phyloP scores from a whole-genome alignment of 1,140 invertebrate genomes.

The Aporrectodea caliginosa region DNA sequence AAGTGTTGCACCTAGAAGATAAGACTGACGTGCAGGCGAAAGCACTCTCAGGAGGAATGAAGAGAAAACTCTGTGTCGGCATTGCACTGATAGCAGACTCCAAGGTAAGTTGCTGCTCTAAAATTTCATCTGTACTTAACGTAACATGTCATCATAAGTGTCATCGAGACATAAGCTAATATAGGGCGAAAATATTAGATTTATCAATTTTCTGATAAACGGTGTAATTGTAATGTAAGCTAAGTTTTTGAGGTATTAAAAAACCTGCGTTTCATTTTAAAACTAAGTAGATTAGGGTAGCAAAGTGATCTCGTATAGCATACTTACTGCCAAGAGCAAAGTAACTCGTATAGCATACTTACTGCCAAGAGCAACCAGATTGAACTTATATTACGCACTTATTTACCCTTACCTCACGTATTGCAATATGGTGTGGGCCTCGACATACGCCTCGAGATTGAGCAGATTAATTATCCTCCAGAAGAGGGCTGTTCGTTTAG shows the following conservation, averaged over 20 bases:
- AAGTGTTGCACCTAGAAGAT: constrained; percentile 15
- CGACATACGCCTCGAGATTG: no score
- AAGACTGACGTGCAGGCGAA: constrained; percentile 14
- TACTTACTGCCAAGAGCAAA: no score
- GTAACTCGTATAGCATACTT: no score
- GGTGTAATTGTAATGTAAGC: background rate
- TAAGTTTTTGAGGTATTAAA: background rate
- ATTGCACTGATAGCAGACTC: constrained; percentile 59
- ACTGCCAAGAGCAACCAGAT: no score
- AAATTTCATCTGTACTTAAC: background rate
- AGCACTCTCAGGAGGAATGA: constrained; percentile 56
- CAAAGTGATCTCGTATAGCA: background rate
- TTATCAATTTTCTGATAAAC: background rate
- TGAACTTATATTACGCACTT: no score
- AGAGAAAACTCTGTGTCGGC: constrained; percentile 57
- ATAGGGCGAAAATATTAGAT: background rate
- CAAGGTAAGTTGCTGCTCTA: constrained; percentile 37
- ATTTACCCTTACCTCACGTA: no score
- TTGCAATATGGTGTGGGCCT: no score
- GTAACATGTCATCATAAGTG: no score
- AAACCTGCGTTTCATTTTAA: background rate
- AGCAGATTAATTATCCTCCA: no score
- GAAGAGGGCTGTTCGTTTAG: no score
- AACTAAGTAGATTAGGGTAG: no score
- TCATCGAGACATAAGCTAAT: background rate